Base-by-base conservation (phyloP, 1,140 invertebrate species). In the Pseudachorutes palmiensis region DNA sequence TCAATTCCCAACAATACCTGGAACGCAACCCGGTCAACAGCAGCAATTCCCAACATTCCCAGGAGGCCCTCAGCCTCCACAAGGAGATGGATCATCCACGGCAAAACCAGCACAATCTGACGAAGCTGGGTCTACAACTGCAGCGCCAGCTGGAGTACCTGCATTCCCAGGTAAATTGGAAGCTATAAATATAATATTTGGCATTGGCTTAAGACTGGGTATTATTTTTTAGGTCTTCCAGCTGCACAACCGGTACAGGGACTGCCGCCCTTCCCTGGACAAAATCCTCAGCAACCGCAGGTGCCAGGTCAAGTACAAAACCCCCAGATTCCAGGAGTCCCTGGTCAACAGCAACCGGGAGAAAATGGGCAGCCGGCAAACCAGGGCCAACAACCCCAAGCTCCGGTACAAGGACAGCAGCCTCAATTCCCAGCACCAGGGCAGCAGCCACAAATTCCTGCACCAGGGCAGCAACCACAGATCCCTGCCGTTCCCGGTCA, bases 401-500 rank as follows among this genome's bases (percentile, higher is more conserved):
- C 31, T 61, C 29, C 22, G 30, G 16, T 29, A 29, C 29, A 26
- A 12, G 59, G 31, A 19, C 59, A 28, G 5, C 14, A 3, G 28
- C 14, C 28, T 61, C 59, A 61, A 57, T 16, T 61, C 24, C 59
- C 59, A 28, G 59, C 14, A 61, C 59, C 14, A 33, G 29, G 24
- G 26, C 19, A n/a, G n/a, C 28, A 61, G 16, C 59, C 59, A 26
- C 28, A 31, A 33, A 31, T 61, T 30, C 59, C 59, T 61, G 59
- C 14, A 61, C 59, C 14, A 33, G 29, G 24, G 26, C n/a, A n/a
- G n/a, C n/a, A n/a, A n/a, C n/a, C n/a, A n/a, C n/a, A n/a, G n/a
- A n/a, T n/a, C n/a, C n/a, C n/a, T n/a, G n/a, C n/a, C n/a, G n/a
- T n/a, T n/a, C n/a, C n/a, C 22, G 26, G 26, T 12, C 36, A 41